Conservation (phyloP, 2,888 invertebrate species). For the Chloroclystis v-ata region DNA sequence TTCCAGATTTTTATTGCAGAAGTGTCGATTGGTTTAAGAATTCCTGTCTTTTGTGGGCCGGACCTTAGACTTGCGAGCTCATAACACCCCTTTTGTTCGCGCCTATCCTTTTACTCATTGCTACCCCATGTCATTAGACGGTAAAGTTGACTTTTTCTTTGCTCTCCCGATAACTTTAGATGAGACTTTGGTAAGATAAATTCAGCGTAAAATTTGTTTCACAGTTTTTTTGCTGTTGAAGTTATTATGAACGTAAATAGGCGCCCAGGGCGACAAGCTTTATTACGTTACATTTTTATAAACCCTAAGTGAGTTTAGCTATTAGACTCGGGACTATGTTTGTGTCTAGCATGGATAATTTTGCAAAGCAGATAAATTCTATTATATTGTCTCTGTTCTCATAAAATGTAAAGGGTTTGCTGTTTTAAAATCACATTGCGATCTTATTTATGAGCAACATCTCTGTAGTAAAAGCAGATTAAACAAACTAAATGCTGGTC, state of each 20-base stretch:
- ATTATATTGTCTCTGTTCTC: not conserved
- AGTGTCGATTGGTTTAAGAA: not conserved
- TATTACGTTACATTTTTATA: constrained; percentile 30
- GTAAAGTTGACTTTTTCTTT: constrained; percentile 29
- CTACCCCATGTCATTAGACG: constrained; percentile 35
- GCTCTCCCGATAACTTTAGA: constrained; percentile 30
- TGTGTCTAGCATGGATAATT: constrained; percentile 17
- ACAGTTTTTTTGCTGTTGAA: constrained; percentile 18
- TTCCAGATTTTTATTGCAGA: not conserved
- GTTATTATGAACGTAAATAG: constrained; percentile 26
- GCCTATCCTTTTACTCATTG: constrained; percentile 25
- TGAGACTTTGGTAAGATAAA: constrained; percentile 30
- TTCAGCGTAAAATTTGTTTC: constrained; percentile 29
- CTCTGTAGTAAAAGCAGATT: constrained; percentile 2
- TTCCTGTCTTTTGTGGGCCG: constrained; percentile 7
- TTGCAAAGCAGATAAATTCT: constrained; percentile 6
- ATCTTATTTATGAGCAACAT: constrained; percentile 6
- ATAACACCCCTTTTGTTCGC: constrained; percentile 20
- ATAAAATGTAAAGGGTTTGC: not conserved
- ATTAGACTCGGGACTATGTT: constrained; percentile 23
- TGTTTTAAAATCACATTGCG: constrained; percentile 4
- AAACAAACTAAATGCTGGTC: not conserved
- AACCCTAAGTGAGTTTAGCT: constrained; percentile 28
- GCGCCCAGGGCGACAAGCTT: constrained; percentile 20
- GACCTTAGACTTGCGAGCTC: constrained; percentile 18